phyloP scores from a whole-genome alignment of 1,140 invertebrate genomes.

The Lepidotrigona ventralis region DNA sequence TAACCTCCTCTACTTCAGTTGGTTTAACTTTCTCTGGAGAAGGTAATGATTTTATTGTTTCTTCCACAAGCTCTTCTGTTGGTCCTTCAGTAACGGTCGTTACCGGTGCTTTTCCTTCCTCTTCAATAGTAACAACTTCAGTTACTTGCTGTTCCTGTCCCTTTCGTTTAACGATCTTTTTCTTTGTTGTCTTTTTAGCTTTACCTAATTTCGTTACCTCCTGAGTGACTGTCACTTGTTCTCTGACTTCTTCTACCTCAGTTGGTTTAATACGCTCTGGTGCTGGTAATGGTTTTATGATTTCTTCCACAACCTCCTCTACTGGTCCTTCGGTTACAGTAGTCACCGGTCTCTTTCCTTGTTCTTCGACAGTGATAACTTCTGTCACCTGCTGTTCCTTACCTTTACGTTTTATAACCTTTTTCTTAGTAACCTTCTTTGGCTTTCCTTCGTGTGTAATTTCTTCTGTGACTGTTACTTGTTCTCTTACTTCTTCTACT shows the following conservation, averaged over 20 bases:
- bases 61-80: constrained; percentile 66
- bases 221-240: constrained; percentile 71
- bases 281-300: constrained; percentile 18
- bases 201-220: constrained; percentile 73
- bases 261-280: constrained; percentile 34
- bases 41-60: constrained; percentile 35
- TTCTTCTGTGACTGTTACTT: constrained; percentile 70
- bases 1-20: constrained; percentile 68
- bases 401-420: constrained; percentile 45
- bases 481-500: constrained; percentile 59
- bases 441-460: constrained; percentile 74
- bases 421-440: constrained; percentile 64
- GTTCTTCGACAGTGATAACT: constrained; percentile 47
- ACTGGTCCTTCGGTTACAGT: constrained; percentile 66
- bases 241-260: constrained; percentile 69
- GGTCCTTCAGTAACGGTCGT: constrained; percentile 59
- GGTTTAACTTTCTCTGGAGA: constrained; percentile 46
- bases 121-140: constrained; percentile 54
- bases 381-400: constrained; percentile 51
- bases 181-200: constrained; percentile 68
- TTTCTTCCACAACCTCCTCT: constrained; percentile 52
- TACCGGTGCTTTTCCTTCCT: constrained; percentile 37
- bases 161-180: constrained; percentile 48
- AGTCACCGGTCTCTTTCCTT: constrained; percentile 64
- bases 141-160: constrained; percentile 56